Evolutionary conservation across 2,797 vertebrate species (phyloP).

Genomic region (Pangasius mekongensis): DNA sequence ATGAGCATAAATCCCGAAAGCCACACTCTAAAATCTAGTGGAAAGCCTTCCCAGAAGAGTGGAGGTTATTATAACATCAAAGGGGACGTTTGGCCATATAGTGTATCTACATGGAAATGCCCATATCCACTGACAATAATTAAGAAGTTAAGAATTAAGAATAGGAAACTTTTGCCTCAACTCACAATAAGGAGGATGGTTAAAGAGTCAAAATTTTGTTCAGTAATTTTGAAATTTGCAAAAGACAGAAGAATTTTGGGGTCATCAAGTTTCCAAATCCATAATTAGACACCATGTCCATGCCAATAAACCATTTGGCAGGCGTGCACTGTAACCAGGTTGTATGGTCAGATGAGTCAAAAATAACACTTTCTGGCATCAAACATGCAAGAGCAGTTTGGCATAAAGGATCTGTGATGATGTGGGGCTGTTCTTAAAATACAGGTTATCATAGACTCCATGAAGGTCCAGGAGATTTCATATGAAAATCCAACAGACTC

Average conservation of each 20-base stretch:
- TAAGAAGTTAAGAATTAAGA: no score
- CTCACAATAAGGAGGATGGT: not conserved
- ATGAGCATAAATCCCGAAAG: not conserved
- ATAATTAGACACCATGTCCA: not conserved
- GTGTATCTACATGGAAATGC: not conserved
- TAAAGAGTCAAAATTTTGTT: not conserved
- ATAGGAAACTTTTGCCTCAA: not conserved
- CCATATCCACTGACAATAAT: not conserved
- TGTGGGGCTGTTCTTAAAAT: not conserved
- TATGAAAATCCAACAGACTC: not conserved
- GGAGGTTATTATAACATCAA: not conserved
- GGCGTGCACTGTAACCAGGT: not conserved
- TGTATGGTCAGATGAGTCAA: not conserved
- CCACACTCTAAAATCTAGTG: not conserved
- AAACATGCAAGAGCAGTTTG: not conserved
- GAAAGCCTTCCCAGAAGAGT: not conserved
- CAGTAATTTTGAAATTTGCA: not conserved
- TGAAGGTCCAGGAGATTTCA: not conserved
- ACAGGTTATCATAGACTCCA: not conserved
- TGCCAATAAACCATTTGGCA: not conserved
- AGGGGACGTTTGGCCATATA: fast-evolving
- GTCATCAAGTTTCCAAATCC: not conserved
- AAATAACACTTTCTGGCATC: not conserved
- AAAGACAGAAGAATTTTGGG: not conserved
- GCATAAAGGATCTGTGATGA: not conserved